A percentile compares a stretch with the other conserved stretches of the same genome.
phyloP scores from a whole-genome alignment of 2,797 vertebrate species.

The Acanthurus tractus region DNA sequence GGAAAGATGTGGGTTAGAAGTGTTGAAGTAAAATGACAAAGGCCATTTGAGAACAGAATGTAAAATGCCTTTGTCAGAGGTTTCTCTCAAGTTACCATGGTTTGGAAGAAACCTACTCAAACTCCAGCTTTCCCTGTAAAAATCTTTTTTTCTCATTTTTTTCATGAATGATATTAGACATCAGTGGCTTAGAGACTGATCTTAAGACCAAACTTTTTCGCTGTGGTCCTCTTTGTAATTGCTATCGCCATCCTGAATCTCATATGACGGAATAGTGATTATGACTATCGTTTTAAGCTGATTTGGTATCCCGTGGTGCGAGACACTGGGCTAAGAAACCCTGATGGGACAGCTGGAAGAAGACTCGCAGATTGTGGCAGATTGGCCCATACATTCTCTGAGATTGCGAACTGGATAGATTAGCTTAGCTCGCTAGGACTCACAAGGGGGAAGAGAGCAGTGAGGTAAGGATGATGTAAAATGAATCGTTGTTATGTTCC shows the following conservation, averaged over 20 bases:
- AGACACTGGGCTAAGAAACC: slow-evolving; percentile 74
- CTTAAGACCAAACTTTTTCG: slow-evolving; percentile 39
- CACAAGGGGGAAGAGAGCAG: slow-evolving; percentile 52
- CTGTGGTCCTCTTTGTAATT: slow-evolving; percentile 39
- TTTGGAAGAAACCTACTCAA: slow-evolving; percentile 44
- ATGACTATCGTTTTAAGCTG: slow-evolving; percentile 75
- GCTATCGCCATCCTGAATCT: slow-evolving; percentile 33
- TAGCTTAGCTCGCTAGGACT: slow-evolving; percentile 70
- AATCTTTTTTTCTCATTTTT: slow-evolving; percentile 4
- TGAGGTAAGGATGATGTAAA: slow-evolving; percentile 89
- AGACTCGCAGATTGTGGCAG: slow-evolving; percentile 45
- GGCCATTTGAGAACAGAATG: slow-evolving; percentile 35
- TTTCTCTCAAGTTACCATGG: slow-evolving; percentile 44
- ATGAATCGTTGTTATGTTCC: slow-evolving; percentile 84
- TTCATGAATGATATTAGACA: slow-evolving; percentile 28
- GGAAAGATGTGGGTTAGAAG: slow-evolving; percentile 27
- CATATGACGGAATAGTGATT: slow-evolving; percentile 64
- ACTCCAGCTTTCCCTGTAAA: slow-evolving; percentile 11
- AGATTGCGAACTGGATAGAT: slow-evolving; percentile 63
- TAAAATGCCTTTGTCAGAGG: slow-evolving; percentile 48
- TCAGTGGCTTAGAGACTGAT: slow-evolving; percentile 10
- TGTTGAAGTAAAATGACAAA: slow-evolving; percentile 38
- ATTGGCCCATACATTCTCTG: slow-evolving; percentile 52
- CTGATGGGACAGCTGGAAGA: slow-evolving; percentile 76
- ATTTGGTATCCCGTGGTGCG: slow-evolving; percentile 78